These are phyloP conservation scores for Perdita meconis DNA, from an alignment of 2,888 invertebrate genomes.

Conservation along the genomic window DNA sequence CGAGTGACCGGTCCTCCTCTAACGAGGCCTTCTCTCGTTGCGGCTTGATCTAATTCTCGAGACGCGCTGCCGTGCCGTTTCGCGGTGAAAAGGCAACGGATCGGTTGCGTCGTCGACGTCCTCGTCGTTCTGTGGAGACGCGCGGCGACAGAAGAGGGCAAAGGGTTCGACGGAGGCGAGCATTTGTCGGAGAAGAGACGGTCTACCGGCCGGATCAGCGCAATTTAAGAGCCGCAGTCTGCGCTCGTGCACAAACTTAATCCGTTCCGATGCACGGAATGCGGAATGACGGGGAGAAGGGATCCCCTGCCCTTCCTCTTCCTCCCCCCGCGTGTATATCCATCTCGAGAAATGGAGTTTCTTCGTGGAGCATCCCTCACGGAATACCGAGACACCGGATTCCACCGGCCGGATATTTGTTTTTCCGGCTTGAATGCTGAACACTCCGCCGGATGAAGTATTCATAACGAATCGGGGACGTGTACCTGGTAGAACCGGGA, in stretches of 20 bases:
- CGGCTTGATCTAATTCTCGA: slow-evolving; percentile 54
- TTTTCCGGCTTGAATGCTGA: slow-evolving; percentile 59
- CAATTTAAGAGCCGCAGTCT: slow-evolving; percentile 65
- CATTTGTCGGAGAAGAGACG: neutral
- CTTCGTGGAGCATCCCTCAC: slow-evolving; percentile 24
- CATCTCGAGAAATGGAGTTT: slow-evolving; percentile 54
- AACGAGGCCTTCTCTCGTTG: slow-evolving; percentile 55
- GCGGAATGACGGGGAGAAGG: slow-evolving; percentile 52
- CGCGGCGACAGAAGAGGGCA: slow-evolving; percentile 6
- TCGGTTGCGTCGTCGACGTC: neutral
- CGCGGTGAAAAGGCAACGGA: slow-evolving; percentile 27
- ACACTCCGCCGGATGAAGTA: slow-evolving; percentile 55
- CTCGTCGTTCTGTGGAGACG: no score
- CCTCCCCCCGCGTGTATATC: slow-evolving; percentile 33
- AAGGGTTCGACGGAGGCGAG: slow-evolving; percentile 13
- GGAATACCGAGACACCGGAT: slow-evolving; percentile 54
- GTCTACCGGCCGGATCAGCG: slow-evolving; percentile 56
- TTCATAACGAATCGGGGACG: slow-evolving; percentile 52
- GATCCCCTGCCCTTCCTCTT: slow-evolving; percentile 32
- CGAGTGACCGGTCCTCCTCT: slow-evolving; percentile 56
- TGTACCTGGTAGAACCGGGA: slow-evolving; percentile 11
- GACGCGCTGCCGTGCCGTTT: slow-evolving; percentile 33
- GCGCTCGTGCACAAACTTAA: slow-evolving; percentile 70
- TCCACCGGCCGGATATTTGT: slow-evolving; percentile 55
- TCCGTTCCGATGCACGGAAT: slow-evolving; percentile 66